Base-by-base conservation (phyloP, 1,140 invertebrate species). In the Proales similis region DNA sequence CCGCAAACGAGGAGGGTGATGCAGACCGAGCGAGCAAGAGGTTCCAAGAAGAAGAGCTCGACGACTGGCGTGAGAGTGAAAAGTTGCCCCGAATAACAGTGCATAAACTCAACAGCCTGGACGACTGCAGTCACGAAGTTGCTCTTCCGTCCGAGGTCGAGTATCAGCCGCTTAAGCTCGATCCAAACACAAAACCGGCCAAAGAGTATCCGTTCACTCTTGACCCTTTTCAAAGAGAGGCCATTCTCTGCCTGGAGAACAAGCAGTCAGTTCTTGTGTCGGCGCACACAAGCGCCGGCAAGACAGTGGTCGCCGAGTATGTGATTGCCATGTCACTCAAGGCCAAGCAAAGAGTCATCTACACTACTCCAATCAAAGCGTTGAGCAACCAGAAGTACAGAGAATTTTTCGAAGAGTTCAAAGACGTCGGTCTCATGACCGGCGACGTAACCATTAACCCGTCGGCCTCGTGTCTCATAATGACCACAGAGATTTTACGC, bases 391-490 rank as follows among this genome's bases (percentile, higher is more conserved):
- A 99, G 76, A 99, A 99, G 71, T 99, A 94, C 75, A 80, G 94
- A 68, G 95, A 99, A 75, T 90, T 99, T 73, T 85, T 84, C 68
- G 93, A 97, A 74, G 91, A 97, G 73, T 99, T 99, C 70, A 70
- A 72, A 57, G 95, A 99, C 79, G 94, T 99, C 24, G 94, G 95
- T 48, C 78, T 99, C 6, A 85, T 99, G 65, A 99, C 95, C 53
- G 95, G 95, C 38, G 95, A 99, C 81, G 92, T 98, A 3, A 99
- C 94, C 3, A 96, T 98, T 32, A 98, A 98, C 80, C 91, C 93
- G 17, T 86, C 85, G 29, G 94, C 95, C 12, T 92, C 88, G 66
- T 91, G 92, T 76, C 80, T 99, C 26, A 95, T 99, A 65, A 99
- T 99, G 95, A 99, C 95, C 2, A 99, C 95, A 27, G 95, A 99